Evolutionary conservation across 2,888 invertebrate species (phyloP).

Genomic region (Xestia xanthographa): DNA sequence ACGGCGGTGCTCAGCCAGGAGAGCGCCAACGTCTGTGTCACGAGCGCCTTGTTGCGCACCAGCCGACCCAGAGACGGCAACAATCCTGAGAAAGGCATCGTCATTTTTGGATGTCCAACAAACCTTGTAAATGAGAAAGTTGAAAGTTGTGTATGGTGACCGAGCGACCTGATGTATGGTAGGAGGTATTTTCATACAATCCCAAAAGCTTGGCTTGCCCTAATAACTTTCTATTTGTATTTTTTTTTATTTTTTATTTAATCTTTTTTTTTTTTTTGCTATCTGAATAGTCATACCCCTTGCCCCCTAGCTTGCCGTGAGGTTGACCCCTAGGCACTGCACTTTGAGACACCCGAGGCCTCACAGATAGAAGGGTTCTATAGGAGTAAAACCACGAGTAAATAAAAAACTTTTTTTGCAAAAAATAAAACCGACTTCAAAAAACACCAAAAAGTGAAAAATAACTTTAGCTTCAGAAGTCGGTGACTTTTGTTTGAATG

Average conservation of each 20-base stretch:
- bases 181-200: not conserved
- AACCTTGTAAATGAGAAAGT: not conserved
- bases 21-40: constrained; percentile 78
- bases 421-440: too few species aligned
- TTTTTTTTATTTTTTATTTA: too few species aligned
- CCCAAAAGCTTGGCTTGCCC: not conserved
- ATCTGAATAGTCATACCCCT: not conserved
- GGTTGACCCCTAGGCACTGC: not conserved
- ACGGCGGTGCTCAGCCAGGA: constrained; percentile 78
- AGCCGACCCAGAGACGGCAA: constrained; percentile 74
- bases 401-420: too few species aligned
- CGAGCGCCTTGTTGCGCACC: constrained; percentile 74
- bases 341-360: not conserved
- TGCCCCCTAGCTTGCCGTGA: too few species aligned
- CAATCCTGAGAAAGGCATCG: constrained; percentile 69
- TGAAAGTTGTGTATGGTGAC: too few species aligned
- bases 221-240: too few species aligned
- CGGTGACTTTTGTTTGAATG: too few species aligned
- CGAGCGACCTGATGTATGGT: not conserved
- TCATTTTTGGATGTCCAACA: not conserved
- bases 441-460: too few species aligned
- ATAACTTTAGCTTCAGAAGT: too few species aligned
- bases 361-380: not conserved
- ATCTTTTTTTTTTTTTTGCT: too few species aligned
- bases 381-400: not conserved